These are phyloP conservation scores for Synergus laeviventris DNA, from an alignment of 2,888 invertebrate genomes.

Conservation along the genomic window DNA sequence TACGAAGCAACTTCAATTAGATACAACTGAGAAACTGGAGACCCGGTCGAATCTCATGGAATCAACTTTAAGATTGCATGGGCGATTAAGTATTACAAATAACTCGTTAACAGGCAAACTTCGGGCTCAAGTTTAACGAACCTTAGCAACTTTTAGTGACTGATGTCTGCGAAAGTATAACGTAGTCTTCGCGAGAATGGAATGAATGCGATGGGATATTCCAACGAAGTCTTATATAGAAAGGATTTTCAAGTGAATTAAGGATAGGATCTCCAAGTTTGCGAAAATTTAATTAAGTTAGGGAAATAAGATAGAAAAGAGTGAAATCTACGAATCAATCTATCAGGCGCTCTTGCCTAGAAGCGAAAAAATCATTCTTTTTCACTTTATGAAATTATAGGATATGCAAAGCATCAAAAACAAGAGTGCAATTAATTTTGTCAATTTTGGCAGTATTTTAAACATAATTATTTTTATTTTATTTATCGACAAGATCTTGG, in stretches of 20 bases:
- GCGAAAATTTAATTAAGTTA: constrained; percentile 19
- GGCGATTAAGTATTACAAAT: constrained; percentile 59
- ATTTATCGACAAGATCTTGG: too few species aligned
- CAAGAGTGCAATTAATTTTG: too few species aligned
- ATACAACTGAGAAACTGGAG: constrained; percentile 57
- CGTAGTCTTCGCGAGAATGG: constrained; percentile 18
- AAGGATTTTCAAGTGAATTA: constrained; percentile 1
- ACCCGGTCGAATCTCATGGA: constrained; percentile 39
- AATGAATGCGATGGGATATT: constrained; percentile 22
- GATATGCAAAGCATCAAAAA: too few species aligned
- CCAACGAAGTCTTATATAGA: not conserved
- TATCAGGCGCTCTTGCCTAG: too few species aligned
- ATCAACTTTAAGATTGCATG: constrained; percentile 51
- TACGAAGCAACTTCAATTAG: constrained; percentile 55
- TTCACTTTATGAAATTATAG: too few species aligned
- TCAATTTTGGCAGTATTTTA: too few species aligned
- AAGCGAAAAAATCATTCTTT: too few species aligned
- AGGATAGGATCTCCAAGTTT: not conserved
- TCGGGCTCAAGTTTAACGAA: constrained; percentile 49
- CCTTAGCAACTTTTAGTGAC: constrained; percentile 28
- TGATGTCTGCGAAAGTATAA: constrained; percentile 43
- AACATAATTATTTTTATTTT: too few species aligned
- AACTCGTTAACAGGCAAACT: constrained; percentile 52
- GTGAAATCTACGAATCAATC: not conserved
- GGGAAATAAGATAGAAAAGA: not conserved